Evolutionary conservation across 2,113 vertebrate genomes (phyloP).

Genomic region (Erinaceus europaeus): DNA sequence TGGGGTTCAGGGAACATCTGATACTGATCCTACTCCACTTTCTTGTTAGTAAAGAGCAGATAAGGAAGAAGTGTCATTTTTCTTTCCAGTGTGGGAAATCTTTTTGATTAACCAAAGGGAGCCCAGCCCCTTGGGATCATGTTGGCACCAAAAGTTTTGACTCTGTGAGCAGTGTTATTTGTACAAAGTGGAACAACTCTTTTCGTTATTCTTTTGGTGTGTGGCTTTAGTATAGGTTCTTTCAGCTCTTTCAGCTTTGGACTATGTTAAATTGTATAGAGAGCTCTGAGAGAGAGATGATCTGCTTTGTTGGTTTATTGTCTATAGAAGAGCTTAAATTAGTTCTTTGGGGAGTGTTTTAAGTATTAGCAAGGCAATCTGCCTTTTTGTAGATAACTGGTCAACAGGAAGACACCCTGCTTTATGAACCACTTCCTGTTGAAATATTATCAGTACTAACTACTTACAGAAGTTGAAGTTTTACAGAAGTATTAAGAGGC

Average conservation of each 20-base stretch:
- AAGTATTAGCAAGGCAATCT: not conserved
- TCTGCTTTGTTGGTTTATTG: too few relatives aligned
- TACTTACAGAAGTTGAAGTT: not conserved
- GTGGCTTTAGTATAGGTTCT: not conserved
- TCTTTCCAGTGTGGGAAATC: conserved; percentile 24
- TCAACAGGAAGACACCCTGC: conserved; percentile 44
- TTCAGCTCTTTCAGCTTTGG: not conserved
- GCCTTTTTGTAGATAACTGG: conserved; percentile 51
- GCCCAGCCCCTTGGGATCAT: not conserved
- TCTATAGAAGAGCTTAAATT: not conserved
- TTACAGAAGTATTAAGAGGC: conserved; percentile 18
- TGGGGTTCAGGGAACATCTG: not conserved
- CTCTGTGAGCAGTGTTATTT: not conserved
- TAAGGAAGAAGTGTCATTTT: conserved; percentile 32
- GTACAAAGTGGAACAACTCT: not conserved
- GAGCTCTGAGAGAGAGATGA: conserved; percentile 6
- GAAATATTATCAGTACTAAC: conserved; percentile 20
- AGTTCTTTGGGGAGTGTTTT: not conserved
- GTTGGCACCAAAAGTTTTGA: not conserved
- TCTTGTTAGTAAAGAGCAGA: conserved; percentile 5
- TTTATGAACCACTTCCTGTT: conserved; percentile 47
- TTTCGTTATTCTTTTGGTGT: not conserved
- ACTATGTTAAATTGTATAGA: not conserved
- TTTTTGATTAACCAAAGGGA: conserved; percentile 18
- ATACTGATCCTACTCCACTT: conserved; percentile 5